These are phyloP conservation scores for Sycophaga agraensis DNA, from an alignment of 1,140 invertebrate species.

Conservation along the genomic window DNA sequence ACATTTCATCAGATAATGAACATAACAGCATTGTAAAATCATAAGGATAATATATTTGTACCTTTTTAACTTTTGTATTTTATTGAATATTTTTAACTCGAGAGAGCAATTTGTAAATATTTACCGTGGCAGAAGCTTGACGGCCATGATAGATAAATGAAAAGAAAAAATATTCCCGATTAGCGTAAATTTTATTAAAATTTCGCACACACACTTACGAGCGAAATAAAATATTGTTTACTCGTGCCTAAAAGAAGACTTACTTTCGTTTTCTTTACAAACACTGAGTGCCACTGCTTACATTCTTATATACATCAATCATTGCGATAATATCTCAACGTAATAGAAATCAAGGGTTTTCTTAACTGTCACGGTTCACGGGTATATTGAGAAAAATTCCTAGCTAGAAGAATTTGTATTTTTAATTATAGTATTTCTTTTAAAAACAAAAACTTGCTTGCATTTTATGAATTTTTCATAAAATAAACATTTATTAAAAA, in stretches of 20 bases:
- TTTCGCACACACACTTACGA: neutral
- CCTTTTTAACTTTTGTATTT: constrained; percentile 8
- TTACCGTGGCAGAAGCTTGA: constrained; percentile 8
- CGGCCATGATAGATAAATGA: neutral
- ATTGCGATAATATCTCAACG: neutral
- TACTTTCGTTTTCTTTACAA: constrained; percentile 3
- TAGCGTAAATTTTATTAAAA: constrained; percentile 16
- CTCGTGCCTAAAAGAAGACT: constrained; percentile 24
- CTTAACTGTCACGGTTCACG: neutral
- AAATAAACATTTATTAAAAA: too few species aligned
- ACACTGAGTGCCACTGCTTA: constrained; percentile 7
- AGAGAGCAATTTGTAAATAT: constrained; percentile 20
- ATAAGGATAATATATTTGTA: constrained; percentile 4
- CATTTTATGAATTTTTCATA: too few species aligned
- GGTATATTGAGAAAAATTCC: neutral
- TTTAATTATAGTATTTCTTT: neutral
- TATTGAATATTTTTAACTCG: neutral
- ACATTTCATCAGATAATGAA: neutral
- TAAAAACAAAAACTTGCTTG: neutral
- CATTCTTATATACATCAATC: constrained; percentile 9
- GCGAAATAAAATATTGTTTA: constrained; percentile 7
- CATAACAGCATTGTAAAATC: neutral
- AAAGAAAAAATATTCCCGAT: constrained; percentile 23
- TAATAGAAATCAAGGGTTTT: constrained; percentile 4
- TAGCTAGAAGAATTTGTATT: neutral